A percentile compares a stretch with the other conserved stretches of the same genome.
Evolutionary conservation across 2,113 vertebrate genomes (phyloP).

Genomic region (Atlantisia rogersi): DNA sequence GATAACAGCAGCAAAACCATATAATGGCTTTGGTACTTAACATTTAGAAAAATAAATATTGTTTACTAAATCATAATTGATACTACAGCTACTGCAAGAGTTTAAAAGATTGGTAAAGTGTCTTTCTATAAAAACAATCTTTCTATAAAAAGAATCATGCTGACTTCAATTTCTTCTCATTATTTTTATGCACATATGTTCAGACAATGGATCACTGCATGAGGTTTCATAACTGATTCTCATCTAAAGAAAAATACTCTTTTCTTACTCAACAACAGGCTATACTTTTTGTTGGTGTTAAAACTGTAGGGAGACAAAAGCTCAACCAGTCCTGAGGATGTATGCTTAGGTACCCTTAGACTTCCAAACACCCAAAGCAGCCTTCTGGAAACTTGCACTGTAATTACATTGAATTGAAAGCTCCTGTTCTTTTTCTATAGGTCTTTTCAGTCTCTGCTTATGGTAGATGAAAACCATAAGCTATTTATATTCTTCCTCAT

Average conservation of each 20-base stretch:
- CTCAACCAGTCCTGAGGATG: neutral
- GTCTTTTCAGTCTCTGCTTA: neutral
- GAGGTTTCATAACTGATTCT: neutral
- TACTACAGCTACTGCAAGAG: neutral
- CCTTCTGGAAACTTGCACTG: neutral
- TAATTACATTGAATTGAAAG: neutral
- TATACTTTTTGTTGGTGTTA: neutral
- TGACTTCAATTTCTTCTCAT: neutral
- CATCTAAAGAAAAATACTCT: neutral
- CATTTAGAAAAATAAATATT: neutral
- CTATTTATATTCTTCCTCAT: neutral
- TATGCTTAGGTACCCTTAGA: neutral
- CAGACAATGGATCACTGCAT: neutral
- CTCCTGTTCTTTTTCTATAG: neutral
- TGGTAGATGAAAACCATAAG: neutral
- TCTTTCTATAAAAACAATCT: neutral
- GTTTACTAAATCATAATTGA: neutral
- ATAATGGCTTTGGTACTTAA: neutral
- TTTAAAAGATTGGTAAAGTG: neutral
- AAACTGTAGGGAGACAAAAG: neutral
- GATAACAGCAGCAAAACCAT: neutral
- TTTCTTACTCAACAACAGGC: neutral
- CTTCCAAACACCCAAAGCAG: neutral
- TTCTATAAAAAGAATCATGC: neutral
- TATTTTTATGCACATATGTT: neutral